Base-by-base conservation (phyloP, 2,113 vertebrate species). In the Apodemus sylvaticus region DNA sequence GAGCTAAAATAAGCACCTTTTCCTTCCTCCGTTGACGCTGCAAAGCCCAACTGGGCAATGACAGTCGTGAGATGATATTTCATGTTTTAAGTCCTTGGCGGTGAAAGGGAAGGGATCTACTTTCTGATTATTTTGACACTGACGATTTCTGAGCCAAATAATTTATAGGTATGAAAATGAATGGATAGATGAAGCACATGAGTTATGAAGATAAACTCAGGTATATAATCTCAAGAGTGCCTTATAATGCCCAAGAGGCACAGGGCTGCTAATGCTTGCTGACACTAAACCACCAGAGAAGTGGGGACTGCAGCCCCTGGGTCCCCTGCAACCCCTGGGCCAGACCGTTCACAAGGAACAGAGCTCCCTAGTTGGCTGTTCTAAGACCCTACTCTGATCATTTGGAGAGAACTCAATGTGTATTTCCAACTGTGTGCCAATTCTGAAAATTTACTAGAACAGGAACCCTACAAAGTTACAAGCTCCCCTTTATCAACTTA, bases 151-250 rank as follows among this genome's bases (percentile, higher is more conserved):
- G 55, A 94, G 73, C 39, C 83, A 94, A 90, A 91, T 79, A 85
- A 89, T 83, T 87, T 83, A 58, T 14, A 91, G 68, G 83, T 58
- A 76, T 87, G 73, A 96, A 96, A 95, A 96, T 93, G 94, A 97
- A 58, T 92, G 89, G 91, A 91, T 87, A 70, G 76, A 76, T 62
- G 79, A 97, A 82, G 76, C 93, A 48, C 34, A 51, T 17, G 90
- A 94, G 55, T 92, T 94, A 55, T 85, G 64, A 90, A 85, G 86
- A 96, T 92, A 97, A 94, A 94, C 82, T 60, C 60, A 19, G 9
- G 58, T 64, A 62, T 87, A 19, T 74, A 68, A 39, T 79, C 51
- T n/a, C 42, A 51, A 92, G 71, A 48, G 34, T 39, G 36, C 73
- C 85, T 17, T 77, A 70, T n/a, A 45, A 68, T 68, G 29, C 64